Evolutionary conservation across 2,113 vertebrate genomes (phyloP), one percentile per base, ranked within the genome.

Genomic region (Carassius carassius): DNA sequence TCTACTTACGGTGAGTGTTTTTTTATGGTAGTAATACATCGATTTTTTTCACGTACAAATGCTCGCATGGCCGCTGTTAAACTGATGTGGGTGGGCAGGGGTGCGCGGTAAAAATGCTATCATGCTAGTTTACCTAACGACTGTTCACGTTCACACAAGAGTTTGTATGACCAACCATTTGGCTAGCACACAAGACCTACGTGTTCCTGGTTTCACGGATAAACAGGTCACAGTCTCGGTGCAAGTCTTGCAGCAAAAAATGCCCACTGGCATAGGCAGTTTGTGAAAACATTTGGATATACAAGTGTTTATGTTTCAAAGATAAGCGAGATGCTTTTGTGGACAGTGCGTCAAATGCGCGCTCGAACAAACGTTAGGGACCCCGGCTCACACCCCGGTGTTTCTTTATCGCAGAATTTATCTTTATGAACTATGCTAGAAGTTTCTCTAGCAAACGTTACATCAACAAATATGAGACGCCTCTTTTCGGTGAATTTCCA

Each of bases 51-150:
- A 11, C 29, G 16, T 37, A 7, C 23, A 10, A 54, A 23, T 51
- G 47, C 5, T 49, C 2, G 41, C 8, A 12, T 65, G 60, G 41
- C 19, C 13, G 17, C 41, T 81, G 23, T 2, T 54, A 13, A 35
- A 44, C 19, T 51, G 63, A 13, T 0, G 44, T 29, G 25, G 23
- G 63, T 35, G 44, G 79, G 41, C 44, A 54, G 62, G 54, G 63
- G 41, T 54, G 65, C 79, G 63, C 62, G 63, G 63, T 70, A 81
- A 67, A 54, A 70, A 81, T 70, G 79, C 79, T 81, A 69, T 19
- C 17, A 51, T 70, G 79, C 79, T 81, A 81, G 63, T 81, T 67
- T 69, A 69, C 62, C 79, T 81, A 81, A 63, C 79, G 62, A 81
- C 63, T 81, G 47, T n/a, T 32, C 4, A 81, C 62, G 47, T n/a